Conservation (phyloP, 2,888 invertebrate species). For the Iselma pallidipennis region DNA sequence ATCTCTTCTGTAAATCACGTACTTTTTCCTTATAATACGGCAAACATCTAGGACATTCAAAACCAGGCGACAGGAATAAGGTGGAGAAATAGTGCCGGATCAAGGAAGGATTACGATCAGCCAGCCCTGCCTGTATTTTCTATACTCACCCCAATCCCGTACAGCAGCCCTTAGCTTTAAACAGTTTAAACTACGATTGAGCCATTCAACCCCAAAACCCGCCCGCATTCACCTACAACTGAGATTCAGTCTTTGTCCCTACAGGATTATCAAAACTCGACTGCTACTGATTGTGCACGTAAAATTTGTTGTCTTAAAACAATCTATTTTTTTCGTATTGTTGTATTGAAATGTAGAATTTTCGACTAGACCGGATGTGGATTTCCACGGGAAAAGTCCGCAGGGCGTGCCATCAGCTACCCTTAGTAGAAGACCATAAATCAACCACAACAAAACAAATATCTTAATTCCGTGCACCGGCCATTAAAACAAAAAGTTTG, state of each 20-base stretch:
- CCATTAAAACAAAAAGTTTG: slow-evolving; percentile 37
- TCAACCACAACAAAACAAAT: slow-evolving; percentile 31
- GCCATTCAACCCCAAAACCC: slow-evolving; percentile 31
- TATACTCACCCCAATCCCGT: slow-evolving; percentile 9
- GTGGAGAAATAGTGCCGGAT: slow-evolving; percentile 41
- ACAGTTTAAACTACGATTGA: slow-evolving; percentile 43
- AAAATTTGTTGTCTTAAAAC: background rate
- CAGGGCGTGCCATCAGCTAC: background rate
- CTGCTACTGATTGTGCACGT: background rate
- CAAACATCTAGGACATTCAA: background rate
- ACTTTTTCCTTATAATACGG: background rate
- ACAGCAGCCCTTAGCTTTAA: slow-evolving; percentile 26
- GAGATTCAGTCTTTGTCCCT: background rate
- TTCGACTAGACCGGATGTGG: background rate
- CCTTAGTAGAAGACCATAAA: slow-evolving; percentile 17
- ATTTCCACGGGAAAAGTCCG: background rate
- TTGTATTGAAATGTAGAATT: background rate
- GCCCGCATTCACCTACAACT: slow-evolving; percentile 11
- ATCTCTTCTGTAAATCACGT: background rate
- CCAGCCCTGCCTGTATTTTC: slow-evolving; percentile 13
- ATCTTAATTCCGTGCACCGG: slow-evolving; percentile 36
- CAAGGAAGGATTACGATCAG: slow-evolving; percentile 34
- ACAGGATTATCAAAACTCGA: background rate
- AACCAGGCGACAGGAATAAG: slow-evolving; percentile 39
- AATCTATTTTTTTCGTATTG: background rate